Evolutionary conservation across 2,888 invertebrate species (phyloP).

Genomic region (Pilophorus perplexus): DNA sequence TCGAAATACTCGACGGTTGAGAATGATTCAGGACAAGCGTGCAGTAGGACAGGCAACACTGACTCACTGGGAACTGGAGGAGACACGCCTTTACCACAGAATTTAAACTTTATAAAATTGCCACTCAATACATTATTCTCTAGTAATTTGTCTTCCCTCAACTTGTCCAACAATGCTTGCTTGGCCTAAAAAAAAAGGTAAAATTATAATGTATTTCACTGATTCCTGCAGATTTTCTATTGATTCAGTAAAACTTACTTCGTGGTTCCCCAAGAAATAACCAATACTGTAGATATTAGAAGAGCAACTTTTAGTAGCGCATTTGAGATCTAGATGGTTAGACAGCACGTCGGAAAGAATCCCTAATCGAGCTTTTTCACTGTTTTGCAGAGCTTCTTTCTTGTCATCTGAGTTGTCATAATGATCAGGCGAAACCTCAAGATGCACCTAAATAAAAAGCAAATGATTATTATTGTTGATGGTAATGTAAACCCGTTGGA

Average conservation of each 20-base stretch:
- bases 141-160: slow-evolving; percentile 54
- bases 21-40: slow-evolving; percentile 81
- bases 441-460: slow-evolving; percentile 62
- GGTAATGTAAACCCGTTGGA: not conserved
- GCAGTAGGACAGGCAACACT: slow-evolving; percentile 69
- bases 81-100: slow-evolving; percentile 66
- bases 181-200: no score
- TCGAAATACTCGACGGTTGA: slow-evolving; percentile 81
- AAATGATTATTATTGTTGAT: not conserved
- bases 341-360: slow-evolving; percentile 73
- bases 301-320: slow-evolving; percentile 52
- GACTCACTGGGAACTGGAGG: slow-evolving; percentile 59
- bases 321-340: slow-evolving; percentile 67
- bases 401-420: slow-evolving; percentile 63
- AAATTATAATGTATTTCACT: no score
- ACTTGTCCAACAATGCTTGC: slow-evolving; percentile 64
- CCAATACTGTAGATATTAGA: slow-evolving; percentile 59
- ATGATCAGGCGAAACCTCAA: slow-evolving; percentile 72
- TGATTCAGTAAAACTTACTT: no score
- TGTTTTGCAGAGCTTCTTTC: slow-evolving; percentile 59
- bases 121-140: slow-evolving; percentile 54
- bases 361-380: slow-evolving; percentile 70
- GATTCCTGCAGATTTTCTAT: no score
- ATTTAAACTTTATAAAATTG: slow-evolving; percentile 56
- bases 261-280: slow-evolving; percentile 78